Percentiles rank a stretch among this genome's conserved stretches.
phyloP scores from a whole-genome alignment of 37 sponge, comb jelly and placozoan species.

The Chondrilla cf. caribensis region DNA sequence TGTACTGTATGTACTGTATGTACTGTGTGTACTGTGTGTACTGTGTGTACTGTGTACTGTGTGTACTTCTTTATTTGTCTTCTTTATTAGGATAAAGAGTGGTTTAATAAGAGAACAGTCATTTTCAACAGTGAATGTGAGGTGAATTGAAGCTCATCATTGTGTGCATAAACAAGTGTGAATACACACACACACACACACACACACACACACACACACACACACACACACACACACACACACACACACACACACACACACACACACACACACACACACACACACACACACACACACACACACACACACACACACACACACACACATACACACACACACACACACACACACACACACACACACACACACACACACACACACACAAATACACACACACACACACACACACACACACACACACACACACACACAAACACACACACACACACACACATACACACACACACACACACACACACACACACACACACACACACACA shows the following conservation, averaged over 20 bases:
- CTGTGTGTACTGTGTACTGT: background rate
- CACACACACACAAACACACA: no score
- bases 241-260: slow-evolving; percentile 16
- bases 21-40: background rate
- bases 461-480: no score
- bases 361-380: no score
- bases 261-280: background rate
- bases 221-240: slow-evolving; percentile 15
- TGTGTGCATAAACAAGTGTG: background rate
- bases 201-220: slow-evolving; percentile 19
- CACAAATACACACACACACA: no score
- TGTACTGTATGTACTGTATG: background rate
- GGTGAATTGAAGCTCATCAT: background rate
- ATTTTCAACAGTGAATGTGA: background rate
- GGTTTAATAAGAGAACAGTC: background rate
- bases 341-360: no score
- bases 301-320: no score
- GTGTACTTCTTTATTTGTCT: background rate
- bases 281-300: no score
- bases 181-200: slow-evolving; percentile 20
- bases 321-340: no score
- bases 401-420: no score
- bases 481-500: no score
- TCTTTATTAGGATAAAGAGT: background rate
- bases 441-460: no score